A percentile compares a stretch with the other conserved stretches of the same genome.
Evolutionary conservation across 2,888 invertebrate species (phyloP).

Genomic region (Drosophila falleni): DNA sequence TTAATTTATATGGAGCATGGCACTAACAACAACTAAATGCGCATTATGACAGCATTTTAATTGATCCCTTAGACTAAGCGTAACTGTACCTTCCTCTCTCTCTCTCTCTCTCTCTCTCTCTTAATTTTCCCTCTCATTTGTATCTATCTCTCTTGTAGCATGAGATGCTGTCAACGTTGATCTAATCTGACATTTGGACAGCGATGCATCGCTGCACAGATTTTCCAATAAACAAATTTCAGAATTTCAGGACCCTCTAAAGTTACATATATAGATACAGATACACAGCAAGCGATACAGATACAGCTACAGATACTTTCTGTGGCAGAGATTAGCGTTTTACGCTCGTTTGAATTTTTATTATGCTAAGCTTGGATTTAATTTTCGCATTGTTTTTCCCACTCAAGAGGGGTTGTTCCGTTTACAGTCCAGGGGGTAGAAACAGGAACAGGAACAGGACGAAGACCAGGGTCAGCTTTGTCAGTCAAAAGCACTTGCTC

Average conservation of each 20-base stretch:
- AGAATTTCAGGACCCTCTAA: slow-evolving; percentile 38
- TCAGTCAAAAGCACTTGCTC: slow-evolving; percentile 20
- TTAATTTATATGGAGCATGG: slow-evolving; percentile 66
- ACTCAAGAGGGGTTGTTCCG: slow-evolving; percentile 72
- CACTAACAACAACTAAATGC: slow-evolving; percentile 64
- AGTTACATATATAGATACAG: slow-evolving; percentile 40
- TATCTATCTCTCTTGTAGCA: slow-evolving; percentile 16
- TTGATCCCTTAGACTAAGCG: slow-evolving; percentile 54
- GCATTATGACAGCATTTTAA: slow-evolving; percentile 74
- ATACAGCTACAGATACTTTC: slow-evolving; percentile 31
- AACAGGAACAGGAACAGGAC: slow-evolving; percentile 3
- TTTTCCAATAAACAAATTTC: slow-evolving; percentile 79
- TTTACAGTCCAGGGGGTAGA: slow-evolving; percentile 39
- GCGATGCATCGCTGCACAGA: slow-evolving; percentile 71
- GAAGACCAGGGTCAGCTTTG: slow-evolving; percentile 34
- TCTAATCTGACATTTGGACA: slow-evolving; percentile 81
- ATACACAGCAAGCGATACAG: slow-evolving; percentile 5
- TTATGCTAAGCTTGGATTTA: slow-evolving; percentile 82
- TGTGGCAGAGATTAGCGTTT: slow-evolving; percentile 84
- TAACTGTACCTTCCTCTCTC: slow-evolving; percentile 55
- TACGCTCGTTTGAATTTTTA: slow-evolving; percentile 85
- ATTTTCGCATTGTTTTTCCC: slow-evolving; percentile 66
- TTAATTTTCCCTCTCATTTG: slow-evolving; percentile 8
- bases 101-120: slow-evolving; percentile 6
- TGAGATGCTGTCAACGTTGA: slow-evolving; percentile 56